phyloP scores from a whole-genome alignment of 2,888 invertebrate species.

The Ferdinandea cuprea region DNA sequence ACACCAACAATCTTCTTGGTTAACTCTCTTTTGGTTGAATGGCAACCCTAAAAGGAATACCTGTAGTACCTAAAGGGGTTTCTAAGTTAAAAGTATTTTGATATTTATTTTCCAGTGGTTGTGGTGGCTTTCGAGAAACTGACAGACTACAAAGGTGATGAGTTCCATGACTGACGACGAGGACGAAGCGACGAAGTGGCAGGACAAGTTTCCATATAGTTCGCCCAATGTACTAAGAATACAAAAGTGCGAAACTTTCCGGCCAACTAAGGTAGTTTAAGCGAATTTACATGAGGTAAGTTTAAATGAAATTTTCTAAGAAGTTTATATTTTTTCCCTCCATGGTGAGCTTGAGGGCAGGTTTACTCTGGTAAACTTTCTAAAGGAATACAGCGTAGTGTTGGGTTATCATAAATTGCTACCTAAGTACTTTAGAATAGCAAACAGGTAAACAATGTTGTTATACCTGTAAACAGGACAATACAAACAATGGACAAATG shows the following conservation, averaged over 20 bases:
- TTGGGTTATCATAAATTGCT: conserved; percentile 62
- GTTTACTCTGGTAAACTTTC: background rate
- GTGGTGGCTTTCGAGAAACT: background rate
- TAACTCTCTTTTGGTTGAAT: background rate
- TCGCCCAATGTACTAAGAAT: conserved; percentile 10
- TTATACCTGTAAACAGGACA: conserved; percentile 60
- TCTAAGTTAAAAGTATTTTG: conserved; percentile 28
- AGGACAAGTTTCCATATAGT: background rate
- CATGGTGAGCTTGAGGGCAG: background rate
- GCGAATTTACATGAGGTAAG: conserved; percentile 50
- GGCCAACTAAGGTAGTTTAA: conserved; percentile 42
- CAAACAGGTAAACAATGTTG: conserved; percentile 58
- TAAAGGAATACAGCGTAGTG: background rate
- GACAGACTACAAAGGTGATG: conserved; percentile 16
- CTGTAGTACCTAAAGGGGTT: conserved; percentile 23
- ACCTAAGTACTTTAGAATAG: conserved; percentile 58
- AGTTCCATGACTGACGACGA: background rate
- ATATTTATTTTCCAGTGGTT: conserved; percentile 47
- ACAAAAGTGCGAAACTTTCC: conserved; percentile 60
- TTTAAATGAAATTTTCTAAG: conserved; percentile 51
- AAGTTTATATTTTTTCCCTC: conserved; percentile 23
- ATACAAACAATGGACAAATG: conserved; percentile 34
- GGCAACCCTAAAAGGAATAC: conserved; percentile 17
- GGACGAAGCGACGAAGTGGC: background rate
- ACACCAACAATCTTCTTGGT: too few relatives aligned